Base-by-base conservation (phyloP, 2,888 invertebrate species). In the Keiferia lycopersicella region DNA sequence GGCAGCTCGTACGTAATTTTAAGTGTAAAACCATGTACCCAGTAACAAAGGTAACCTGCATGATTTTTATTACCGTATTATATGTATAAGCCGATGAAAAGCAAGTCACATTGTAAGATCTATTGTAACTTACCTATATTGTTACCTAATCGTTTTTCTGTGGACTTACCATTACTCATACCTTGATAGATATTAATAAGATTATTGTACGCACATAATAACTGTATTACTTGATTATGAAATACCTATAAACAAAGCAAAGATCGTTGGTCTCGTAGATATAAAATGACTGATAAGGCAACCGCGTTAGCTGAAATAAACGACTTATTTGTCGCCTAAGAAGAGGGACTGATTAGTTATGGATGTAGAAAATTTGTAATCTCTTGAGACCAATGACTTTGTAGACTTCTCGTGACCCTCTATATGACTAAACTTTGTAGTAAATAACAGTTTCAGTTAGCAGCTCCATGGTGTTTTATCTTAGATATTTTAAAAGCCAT, bases 91-190 rank as follows among this genome's bases (percentile, higher is more conserved):
- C 3, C 16, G 45, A 16, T n/a, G n/a, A n/a, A n/a, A 45, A 7
- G n/a, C 16, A n/a, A 45, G n/a, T 45, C 45, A 16, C 45, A 16
- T 45, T 45, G 16, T 45, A 16, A 45, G 45, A 45, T 7, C 45
- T 45, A 41, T 14, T 3, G 3, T 41, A 45, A 45, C 45, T 45
- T 45, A 45, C 20, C 50, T 50, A 50, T 50, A 50, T 18, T 50
- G 50, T 50, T 50, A 50, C 71, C 71, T 68, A 69, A 67, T 67
- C 34, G n/a, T 34, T 39, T 73, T 73, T 75, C 74, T 75, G 72
- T 77, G 74, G 71, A 76, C 73, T 77, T 80, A 79, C 76, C 73
- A 69, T 74, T 71, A 75, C 67, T 71, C 78, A 73, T 78, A 77
- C 72, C 71, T 81, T 74, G 70, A 69, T 80, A 80, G 78, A 69